Evolutionary conservation across 2,888 invertebrate genomes (phyloP).

Genomic region (Drosophila affinis): DNA sequence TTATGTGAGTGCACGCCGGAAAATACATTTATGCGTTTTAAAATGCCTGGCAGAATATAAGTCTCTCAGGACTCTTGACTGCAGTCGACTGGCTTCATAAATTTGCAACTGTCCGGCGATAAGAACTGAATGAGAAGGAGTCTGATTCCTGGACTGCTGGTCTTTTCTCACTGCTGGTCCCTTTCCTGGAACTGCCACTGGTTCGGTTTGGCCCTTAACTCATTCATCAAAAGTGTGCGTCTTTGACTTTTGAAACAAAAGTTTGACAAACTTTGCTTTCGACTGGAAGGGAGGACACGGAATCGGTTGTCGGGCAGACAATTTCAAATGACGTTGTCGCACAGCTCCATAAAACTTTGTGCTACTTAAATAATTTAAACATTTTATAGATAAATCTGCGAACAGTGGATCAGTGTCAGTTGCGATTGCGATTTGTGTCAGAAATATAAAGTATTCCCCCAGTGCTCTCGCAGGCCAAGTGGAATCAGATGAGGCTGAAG

Average conservation of each 20-base stretch:
- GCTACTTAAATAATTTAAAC: slow-evolving; percentile 51
- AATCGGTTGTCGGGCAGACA: slow-evolving; percentile 13
- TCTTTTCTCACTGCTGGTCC: slow-evolving; percentile 3
- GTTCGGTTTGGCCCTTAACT: slow-evolving; percentile 38
- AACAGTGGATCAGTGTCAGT: slow-evolving; percentile 40
- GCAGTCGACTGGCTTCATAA: slow-evolving; percentile 31
- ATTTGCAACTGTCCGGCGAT: slow-evolving; percentile 47
- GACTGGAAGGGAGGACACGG: slow-evolving; percentile 29
- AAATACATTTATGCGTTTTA: slow-evolving; percentile 74
- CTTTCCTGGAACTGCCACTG: slow-evolving; percentile 33
- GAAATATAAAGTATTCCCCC: not conserved
- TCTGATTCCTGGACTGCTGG: slow-evolving; percentile 11
- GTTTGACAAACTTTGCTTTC: slow-evolving; percentile 69
- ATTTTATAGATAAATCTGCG: slow-evolving; percentile 40
- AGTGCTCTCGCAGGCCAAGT: not conserved
- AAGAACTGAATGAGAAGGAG: slow-evolving; percentile 15
- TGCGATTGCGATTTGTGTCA: slow-evolving; percentile 13
- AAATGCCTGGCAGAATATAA: slow-evolving; percentile 56
- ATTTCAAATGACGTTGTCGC: slow-evolving; percentile 32
- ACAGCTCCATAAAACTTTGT: slow-evolving; percentile 44
- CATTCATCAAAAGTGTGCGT: slow-evolving; percentile 68
- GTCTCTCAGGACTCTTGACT: slow-evolving; percentile 21
- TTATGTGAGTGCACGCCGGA: slow-evolving; percentile 51
- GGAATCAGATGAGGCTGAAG: not conserved
- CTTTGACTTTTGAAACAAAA: slow-evolving; percentile 75